Conservation (phyloP, 92 coral and sea anemone species). For the Palythoa grandis region DNA sequence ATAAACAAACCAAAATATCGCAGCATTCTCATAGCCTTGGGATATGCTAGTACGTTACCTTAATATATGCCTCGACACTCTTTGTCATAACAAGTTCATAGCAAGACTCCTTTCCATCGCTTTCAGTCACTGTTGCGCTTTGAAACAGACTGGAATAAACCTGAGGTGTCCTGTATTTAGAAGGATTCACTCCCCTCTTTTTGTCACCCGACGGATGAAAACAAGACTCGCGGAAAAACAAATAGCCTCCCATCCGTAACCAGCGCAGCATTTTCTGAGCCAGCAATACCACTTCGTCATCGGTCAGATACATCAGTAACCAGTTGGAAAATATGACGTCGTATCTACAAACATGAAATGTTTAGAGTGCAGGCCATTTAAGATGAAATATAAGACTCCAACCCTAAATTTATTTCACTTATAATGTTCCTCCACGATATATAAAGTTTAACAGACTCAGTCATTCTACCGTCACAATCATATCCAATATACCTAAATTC, state of each 20-base stretch:
- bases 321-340: constrained; percentile 84
- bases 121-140: constrained; percentile 46
- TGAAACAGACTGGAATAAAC: constrained; percentile 59
- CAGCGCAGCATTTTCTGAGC: constrained; percentile 72
- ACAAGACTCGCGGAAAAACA: constrained; percentile 83
- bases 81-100: constrained; percentile 63
- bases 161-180: constrained; percentile 75
- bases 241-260: constrained; percentile 63
- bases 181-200: constrained; percentile 69
- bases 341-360: constrained; percentile 34
- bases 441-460: too few species aligned
- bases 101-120: constrained; percentile 29
- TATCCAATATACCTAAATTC: too few species aligned
- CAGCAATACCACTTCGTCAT: constrained; percentile 67
- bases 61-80: constrained; percentile 72
- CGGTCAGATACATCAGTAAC: constrained; percentile 81
- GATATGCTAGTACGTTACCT: constrained; percentile 37
- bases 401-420: not conserved
- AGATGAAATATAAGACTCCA: not conserved
- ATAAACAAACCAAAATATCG: too few species aligned
- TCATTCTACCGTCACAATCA: too few species aligned
- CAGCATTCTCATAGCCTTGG: too few species aligned
- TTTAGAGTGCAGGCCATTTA: not conserved
- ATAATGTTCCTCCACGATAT: too few species aligned
- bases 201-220: constrained; percentile 79